Conservation (phyloP, 2,113 vertebrate species). For the Hassar affinis region DNA sequence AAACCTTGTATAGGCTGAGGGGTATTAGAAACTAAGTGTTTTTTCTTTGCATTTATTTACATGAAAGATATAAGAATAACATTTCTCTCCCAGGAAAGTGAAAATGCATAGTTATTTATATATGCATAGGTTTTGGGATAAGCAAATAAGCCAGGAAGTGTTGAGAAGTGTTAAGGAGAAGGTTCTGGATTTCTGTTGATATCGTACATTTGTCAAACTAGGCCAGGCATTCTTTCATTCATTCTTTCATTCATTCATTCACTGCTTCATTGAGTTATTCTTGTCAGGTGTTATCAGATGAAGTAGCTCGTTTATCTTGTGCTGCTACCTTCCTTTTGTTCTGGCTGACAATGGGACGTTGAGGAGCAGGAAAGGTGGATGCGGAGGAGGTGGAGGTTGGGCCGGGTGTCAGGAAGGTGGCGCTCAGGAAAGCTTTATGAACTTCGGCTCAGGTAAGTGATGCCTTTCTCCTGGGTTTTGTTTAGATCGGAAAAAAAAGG, state of each 20-base stretch:
- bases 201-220: neutral
- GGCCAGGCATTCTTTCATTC: neutral
- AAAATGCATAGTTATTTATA: conserved; percentile 28
- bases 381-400: neutral
- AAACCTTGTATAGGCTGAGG: neutral
- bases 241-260: neutral
- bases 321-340: conserved; percentile 42
- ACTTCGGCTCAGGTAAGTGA: conserved; percentile 69
- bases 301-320: conserved; percentile 35
- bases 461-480: conserved; percentile 44
- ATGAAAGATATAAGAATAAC: conserved; percentile 17
- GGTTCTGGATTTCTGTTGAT: neutral
- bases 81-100: too few relatives aligned
- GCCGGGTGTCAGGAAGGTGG: conserved; percentile 35
- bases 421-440: conserved; percentile 65
- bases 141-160: conserved; percentile 9
- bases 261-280: conserved; percentile 22
- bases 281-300: conserved; percentile 50
- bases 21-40: neutral
- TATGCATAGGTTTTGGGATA: neutral
- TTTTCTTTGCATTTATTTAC: neutral
- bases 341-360: conserved; percentile 44
- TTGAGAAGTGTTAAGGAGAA: neutral
- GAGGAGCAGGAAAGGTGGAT: conserved; percentile 34
- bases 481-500: conserved; percentile 54